Evolutionary conservation across 35 echinoderm and acorn worm species (phyloP), one percentile per base, ranked within the genome.

Genomic region (Apostichopus californicus): DNA sequence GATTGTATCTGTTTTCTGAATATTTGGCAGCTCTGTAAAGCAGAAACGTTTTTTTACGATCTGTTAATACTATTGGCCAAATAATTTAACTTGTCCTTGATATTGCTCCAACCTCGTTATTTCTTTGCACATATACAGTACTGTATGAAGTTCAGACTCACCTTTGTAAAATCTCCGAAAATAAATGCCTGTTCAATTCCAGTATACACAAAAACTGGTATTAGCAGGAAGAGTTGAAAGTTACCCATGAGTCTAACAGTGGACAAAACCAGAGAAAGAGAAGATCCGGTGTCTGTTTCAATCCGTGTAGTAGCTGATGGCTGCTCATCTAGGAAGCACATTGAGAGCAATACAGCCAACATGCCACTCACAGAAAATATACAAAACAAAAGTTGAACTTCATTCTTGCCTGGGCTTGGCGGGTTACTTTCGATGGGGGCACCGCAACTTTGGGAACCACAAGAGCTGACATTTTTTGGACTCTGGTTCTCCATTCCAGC

Each of bases 111-210:
- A 46, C 2, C 34, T 46, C 34, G 34, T 46, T 46, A 46, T 46
- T 46, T 46, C 34, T 46, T 46, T 46, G 34, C 34, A 46, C 34
- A 46, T 46, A 46, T 46, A 46, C 34, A 46, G 34, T 46, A 46
- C 34, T 46, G 34, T 46, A 46, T 46, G 34, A 46, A 3, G 34
- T 46, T 46, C 34, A 46, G 34, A 85, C 46, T 18, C 53, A 94
- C 93, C 94, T 95, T 93, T 57, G 94, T 93, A 73, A 90, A 95
- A 77, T 95, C 94, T 83, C 84, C 94, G 73, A 88, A n/a, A 2
- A 95, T 65, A 61, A 93, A 93, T 61, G 86, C 91, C 53, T 93
- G 92, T 60, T 93, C 91, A 9, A 90, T 77, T 15, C 94, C 94
- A 66, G 34, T 93, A 61, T 85, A 95, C 5, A 95, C 80, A 46